Percentiles rank a stretch among this genome's conserved stretches.
phyloP scores from a whole-genome alignment of 2,797 vertebrate genomes.

The Hoplostethus atlanticus region DNA sequence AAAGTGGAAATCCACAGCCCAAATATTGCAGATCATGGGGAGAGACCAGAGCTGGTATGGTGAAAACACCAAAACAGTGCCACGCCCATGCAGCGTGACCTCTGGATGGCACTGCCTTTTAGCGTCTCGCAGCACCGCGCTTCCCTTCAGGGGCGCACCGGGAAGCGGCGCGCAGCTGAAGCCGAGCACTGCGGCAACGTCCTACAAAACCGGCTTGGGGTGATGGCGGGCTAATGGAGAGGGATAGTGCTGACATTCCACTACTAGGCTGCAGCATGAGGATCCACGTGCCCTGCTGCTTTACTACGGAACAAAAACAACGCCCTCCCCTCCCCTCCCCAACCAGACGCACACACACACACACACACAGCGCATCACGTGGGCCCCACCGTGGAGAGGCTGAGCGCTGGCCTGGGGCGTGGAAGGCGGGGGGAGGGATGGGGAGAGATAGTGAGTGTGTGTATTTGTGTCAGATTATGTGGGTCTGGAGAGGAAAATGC shows the following conservation, averaged over 20 bases:
- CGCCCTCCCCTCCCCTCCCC: slow-evolving; percentile 54
- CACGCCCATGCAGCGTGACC: slow-evolving; percentile 81
- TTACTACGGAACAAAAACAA: slow-evolving; percentile 80
- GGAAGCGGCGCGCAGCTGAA: slow-evolving; percentile 54
- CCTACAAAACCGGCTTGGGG: slow-evolving; percentile 48
- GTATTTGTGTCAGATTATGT: slow-evolving; percentile 27
- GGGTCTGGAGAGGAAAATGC: slow-evolving; percentile 24
- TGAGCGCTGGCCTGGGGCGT: slow-evolving; percentile 68
- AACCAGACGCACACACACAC: slow-evolving; percentile 23
- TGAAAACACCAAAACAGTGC: slow-evolving; percentile 52
- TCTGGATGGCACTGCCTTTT: slow-evolving; percentile 64
- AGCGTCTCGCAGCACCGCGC: slow-evolving; percentile 34
- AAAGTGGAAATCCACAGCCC: not conserved
- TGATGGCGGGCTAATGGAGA: slow-evolving; percentile 47
- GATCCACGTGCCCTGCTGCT: slow-evolving; percentile 81
- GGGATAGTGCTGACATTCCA: slow-evolving; percentile 79
- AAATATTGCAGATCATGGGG: slow-evolving; percentile 31
- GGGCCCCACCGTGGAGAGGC: slow-evolving; percentile 68
- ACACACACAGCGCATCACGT: slow-evolving; percentile 65
- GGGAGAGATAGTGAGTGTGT: slow-evolving; percentile 34
- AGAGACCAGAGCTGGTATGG: slow-evolving; percentile 14
- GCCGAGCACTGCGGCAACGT: slow-evolving; percentile 66
- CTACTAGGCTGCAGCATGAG: slow-evolving; percentile 82
- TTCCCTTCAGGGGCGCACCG: slow-evolving; percentile 24
- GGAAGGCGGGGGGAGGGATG: slow-evolving; percentile 22